Conservation (phyloP, 2,113 vertebrate species). For the Barnardius zonarius region DNA sequence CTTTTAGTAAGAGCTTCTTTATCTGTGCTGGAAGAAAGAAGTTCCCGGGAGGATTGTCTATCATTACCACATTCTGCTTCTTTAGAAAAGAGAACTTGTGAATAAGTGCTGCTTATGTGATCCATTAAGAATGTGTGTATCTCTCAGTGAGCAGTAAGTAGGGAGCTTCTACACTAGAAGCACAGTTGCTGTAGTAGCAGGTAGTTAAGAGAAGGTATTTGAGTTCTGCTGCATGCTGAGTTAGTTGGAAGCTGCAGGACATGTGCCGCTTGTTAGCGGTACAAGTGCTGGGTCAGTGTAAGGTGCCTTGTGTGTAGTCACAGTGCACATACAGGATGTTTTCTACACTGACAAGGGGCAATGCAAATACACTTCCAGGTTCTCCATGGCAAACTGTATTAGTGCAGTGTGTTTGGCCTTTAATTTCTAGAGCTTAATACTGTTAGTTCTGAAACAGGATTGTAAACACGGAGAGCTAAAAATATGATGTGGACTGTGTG, state of each 20-base stretch:
- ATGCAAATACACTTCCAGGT: rapidly evolving
- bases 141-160: rapidly evolving
- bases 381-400: rapidly evolving
- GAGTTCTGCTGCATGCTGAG: background rate
- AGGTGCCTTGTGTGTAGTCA: background rate
- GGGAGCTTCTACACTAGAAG: background rate
- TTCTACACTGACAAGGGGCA: rapidly evolving
- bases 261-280: rapidly evolving
- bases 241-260: background rate
- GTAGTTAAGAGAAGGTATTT: background rate
- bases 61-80: background rate
- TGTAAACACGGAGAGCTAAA: background rate
- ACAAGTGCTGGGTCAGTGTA: rapidly evolving
- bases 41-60: background rate
- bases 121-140: background rate
- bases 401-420: background rate
- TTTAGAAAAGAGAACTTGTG: background rate
- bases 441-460: rapidly evolving
- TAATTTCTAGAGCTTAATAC: background rate
- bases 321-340: rapidly evolving
- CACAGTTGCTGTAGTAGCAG: background rate
- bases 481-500: rapidly evolving
- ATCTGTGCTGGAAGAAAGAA: background rate
- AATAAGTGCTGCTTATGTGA: background rate
- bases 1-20: background rate